These are phyloP conservation scores for Drosophila fungiperda DNA, from an alignment of 2,888 invertebrate species.

Conservation along the genomic window DNA sequence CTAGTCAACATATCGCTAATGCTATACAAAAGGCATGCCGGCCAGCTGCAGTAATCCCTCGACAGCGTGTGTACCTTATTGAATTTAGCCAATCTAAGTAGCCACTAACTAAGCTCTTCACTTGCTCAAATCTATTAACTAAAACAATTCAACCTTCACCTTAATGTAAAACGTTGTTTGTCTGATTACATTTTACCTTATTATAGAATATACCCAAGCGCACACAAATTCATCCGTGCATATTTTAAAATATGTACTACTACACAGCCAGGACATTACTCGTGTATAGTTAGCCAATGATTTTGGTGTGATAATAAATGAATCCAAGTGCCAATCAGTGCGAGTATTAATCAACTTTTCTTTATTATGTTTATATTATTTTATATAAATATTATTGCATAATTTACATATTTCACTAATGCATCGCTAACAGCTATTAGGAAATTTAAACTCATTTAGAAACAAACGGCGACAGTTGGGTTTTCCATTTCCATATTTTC, in stretches of 20 bases:
- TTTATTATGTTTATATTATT: background rate
- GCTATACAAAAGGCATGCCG: slow-evolving; percentile 61
- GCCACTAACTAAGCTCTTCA: slow-evolving; percentile 15
- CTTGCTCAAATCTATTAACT: slow-evolving; percentile 35
- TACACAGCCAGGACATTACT: background rate
- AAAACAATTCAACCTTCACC: slow-evolving; percentile 27
- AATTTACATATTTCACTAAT: background rate
- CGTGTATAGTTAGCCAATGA: slow-evolving; percentile 28
- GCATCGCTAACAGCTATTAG: no score
- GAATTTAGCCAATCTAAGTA: slow-evolving; percentile 29
- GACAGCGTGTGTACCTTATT: slow-evolving; percentile 16
- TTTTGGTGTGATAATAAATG: slow-evolving; percentile 68
- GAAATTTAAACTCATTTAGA: background rate
- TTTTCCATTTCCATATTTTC: background rate
- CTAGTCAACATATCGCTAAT: slow-evolving; percentile 72
- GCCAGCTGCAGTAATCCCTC: slow-evolving; percentile 33
- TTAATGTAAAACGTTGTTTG: slow-evolving; percentile 25
- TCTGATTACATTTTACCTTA: slow-evolving; percentile 19
- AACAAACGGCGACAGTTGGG: background rate
- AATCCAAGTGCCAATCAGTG: slow-evolving; percentile 32
- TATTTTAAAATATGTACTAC: background rate
- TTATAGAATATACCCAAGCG: slow-evolving; percentile 13
- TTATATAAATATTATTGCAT: background rate
- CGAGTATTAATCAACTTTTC: background rate
- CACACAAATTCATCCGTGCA: background rate